Conservation (phyloP, 1,140 invertebrate species). For the Arion vulgaris region DNA sequence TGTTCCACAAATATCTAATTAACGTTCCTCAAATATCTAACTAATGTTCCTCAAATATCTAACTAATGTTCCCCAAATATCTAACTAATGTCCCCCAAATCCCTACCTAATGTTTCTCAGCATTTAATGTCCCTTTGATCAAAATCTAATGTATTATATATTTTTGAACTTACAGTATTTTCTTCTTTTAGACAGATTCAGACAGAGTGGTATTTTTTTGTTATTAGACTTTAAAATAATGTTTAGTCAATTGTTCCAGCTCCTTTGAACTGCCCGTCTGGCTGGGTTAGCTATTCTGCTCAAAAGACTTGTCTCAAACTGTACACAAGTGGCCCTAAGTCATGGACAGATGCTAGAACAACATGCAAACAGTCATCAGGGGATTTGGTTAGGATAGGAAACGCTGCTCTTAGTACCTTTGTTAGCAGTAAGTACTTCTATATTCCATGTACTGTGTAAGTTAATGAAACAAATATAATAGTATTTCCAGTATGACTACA, state of each 20-base stretch:
- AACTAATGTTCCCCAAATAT: too few species aligned
- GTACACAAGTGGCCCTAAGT: background rate
- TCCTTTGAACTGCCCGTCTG: background rate
- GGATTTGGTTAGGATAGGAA: slow-evolving; percentile 11
- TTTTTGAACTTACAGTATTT: background rate
- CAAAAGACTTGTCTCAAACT: background rate
- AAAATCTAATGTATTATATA: background rate
- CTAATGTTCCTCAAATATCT: too few species aligned
- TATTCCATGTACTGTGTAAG: background rate
- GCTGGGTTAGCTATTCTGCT: background rate
- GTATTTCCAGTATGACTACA: too few species aligned
- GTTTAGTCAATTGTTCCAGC: too few species aligned
- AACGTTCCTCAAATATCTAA: too few species aligned
- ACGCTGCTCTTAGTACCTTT: background rate
- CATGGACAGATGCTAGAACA: slow-evolving; percentile 8
- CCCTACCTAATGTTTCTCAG: too few species aligned
- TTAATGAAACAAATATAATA: too few species aligned
- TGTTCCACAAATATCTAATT: too few species aligned
- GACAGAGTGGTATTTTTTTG: background rate
- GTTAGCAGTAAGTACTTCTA: background rate
- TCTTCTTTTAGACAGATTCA: background rate
- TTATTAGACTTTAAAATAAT: background rate
- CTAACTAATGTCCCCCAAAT: too few species aligned
- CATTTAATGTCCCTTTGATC: background rate
- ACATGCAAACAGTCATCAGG: background rate